phyloP scores from a whole-genome alignment of 35 echinoderm and acorn worm species.

The Ophiothrix spiculata region DNA sequence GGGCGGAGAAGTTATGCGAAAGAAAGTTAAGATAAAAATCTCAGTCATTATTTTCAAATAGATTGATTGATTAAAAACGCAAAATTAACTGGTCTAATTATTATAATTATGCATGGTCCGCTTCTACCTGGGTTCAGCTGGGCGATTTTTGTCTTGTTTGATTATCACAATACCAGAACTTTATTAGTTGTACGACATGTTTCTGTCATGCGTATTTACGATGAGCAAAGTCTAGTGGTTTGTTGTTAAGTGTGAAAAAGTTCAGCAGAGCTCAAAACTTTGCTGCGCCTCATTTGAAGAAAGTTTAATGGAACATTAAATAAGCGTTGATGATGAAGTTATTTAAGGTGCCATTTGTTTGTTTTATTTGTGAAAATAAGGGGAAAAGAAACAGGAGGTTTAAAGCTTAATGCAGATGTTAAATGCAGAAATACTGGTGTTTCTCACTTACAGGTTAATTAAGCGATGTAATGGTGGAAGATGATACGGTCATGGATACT shows the following conservation, averaged over 20 bases:
- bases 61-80: not conserved
- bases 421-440: too few species aligned
- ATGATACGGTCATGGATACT: too few species aligned
- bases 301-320: not conserved
- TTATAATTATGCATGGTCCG: not conserved
- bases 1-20: not conserved
- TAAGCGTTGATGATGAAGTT: not conserved
- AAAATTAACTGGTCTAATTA: not conserved
- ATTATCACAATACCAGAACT: too few species aligned
- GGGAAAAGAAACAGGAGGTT: not conserved
- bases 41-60: constrained; percentile 2
- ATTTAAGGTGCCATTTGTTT: not conserved
- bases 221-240: not conserved
- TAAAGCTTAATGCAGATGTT: not conserved
- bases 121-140: not conserved
- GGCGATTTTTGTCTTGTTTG: not conserved
- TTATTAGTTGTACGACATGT: too few species aligned
- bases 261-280: constrained; percentile 12
- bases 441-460: too few species aligned
- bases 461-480: too few species aligned
- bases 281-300: not conserved
- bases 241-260: not conserved
- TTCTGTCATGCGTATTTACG: not conserved
- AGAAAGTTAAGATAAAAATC: not conserved
- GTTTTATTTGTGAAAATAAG: not conserved